phyloP scores from a whole-genome alignment of 2,888 invertebrate genomes.

The Eretmocerus hayati region DNA sequence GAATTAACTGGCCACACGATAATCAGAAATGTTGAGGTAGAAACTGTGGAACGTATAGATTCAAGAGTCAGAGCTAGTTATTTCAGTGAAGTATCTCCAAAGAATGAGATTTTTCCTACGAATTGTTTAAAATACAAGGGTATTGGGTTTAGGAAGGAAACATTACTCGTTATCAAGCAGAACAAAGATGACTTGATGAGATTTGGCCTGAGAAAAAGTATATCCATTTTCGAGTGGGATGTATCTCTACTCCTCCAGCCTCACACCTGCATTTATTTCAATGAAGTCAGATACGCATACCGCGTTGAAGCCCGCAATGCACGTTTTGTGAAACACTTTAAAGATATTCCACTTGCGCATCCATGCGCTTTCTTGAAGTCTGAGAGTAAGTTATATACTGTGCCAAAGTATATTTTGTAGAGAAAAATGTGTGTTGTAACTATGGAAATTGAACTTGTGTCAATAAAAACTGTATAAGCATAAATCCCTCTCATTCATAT shows the following conservation, averaged over 20 bases:
- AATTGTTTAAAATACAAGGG: too few species aligned
- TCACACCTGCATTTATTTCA: background rate
- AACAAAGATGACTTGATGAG: background rate
- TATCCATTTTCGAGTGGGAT: background rate
- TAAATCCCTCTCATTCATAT: too few species aligned
- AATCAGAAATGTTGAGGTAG: background rate
- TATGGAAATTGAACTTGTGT: too few species aligned
- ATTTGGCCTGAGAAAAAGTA: background rate
- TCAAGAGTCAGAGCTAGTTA: background rate
- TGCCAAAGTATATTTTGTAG: too few species aligned
- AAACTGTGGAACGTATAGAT: background rate
- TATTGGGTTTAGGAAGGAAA: background rate
- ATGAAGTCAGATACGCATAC: background rate
- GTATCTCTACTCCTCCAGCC: background rate
- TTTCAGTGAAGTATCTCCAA: too few species aligned
- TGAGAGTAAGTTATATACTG: too few species aligned
- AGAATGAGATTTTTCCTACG: background rate
- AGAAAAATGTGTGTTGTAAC: too few species aligned
- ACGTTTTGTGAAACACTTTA: background rate
- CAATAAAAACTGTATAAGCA: too few species aligned
- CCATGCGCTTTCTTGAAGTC: too few species aligned
- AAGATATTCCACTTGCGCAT: background rate
- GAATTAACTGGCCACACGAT: background rate
- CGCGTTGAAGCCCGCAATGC: background rate
- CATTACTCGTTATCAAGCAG: background rate